Conservation (phyloP, 2,888 invertebrate species). For the Acleris laterana region DNA sequence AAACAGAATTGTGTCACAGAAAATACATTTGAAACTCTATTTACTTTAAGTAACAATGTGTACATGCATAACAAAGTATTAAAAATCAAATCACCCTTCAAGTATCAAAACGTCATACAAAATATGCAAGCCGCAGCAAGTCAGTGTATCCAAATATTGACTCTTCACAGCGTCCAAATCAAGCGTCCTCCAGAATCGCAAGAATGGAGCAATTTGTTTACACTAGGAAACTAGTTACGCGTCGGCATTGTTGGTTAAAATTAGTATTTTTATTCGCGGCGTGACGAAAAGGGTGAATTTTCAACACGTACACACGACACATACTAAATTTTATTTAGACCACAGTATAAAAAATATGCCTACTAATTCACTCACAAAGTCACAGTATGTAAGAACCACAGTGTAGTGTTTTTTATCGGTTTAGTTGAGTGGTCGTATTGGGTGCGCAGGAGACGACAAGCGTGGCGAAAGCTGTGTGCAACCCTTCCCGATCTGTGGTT, state of each 20-base stretch:
- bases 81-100: slow-evolving; percentile 8
- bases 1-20: no score
- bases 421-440: slow-evolving; percentile 39
- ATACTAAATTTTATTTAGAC: slow-evolving; percentile 22
- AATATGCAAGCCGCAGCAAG: slow-evolving; percentile 24
- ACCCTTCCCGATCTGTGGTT: slow-evolving; percentile 78
- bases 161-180: slow-evolving; percentile 26
- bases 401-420: slow-evolving; percentile 42
- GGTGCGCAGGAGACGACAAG: slow-evolving; percentile 52
- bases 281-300: slow-evolving; percentile 58
- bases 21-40: no score
- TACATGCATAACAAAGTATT: neutral
- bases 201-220: slow-evolving; percentile 78
- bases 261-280: slow-evolving; percentile 63
- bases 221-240: slow-evolving; percentile 76
- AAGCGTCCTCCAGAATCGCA: slow-evolving; percentile 45
- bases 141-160: slow-evolving; percentile 29
- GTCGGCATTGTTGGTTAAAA: slow-evolving; percentile 73
- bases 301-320: slow-evolving; percentile 39
- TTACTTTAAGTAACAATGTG: no score
- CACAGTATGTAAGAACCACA: slow-evolving; percentile 37
- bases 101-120: slow-evolving; percentile 26
- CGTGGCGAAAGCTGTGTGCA: slow-evolving; percentile 74
- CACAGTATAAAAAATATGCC: slow-evolving; percentile 47
- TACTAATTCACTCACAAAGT: neutral